These are phyloP conservation scores for Malurus cyaneus DNA, from an alignment of 2,113 vertebrate species.

Conservation along the genomic window DNA sequence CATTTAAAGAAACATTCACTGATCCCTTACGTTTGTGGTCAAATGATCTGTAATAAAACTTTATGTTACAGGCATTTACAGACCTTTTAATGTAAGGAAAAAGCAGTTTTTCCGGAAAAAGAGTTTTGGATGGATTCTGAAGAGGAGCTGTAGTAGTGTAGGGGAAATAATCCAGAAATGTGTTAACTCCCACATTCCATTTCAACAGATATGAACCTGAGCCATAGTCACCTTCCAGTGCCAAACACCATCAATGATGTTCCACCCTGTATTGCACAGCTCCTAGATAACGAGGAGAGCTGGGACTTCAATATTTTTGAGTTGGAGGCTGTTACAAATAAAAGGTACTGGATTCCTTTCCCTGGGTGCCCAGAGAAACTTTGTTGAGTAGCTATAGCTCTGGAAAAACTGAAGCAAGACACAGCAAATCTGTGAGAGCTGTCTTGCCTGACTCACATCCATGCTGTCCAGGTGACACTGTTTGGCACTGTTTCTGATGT, in stretches of 20 bases:
- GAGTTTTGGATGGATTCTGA: neutral
- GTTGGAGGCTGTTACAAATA: constrained; percentile 91
- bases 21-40: neutral
- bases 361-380: neutral
- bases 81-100: neutral
- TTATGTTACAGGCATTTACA: neutral
- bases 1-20: neutral
- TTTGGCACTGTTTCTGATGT: no score
- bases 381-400: neutral
- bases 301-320: constrained; percentile 98
- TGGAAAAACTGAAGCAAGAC: neutral
- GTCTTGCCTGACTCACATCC: neutral
- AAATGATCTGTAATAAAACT: neutral
- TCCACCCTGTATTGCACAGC: constrained; percentile 81
- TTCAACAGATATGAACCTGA: constrained; percentile 83
- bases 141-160: neutral
- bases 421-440: neutral
- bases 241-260: constrained; percentile 86
- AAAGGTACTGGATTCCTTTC: constrained; percentile 77
- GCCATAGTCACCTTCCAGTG: constrained; percentile 81
- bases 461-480: neutral
- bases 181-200: constrained; percentile 23
- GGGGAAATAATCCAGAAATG: neutral
- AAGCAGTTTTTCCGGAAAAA: neutral
- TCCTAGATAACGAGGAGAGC: constrained; percentile 89